phyloP scores from a whole-genome alignment of 1,140 invertebrate genomes.

The Metopolophium dirhodum region DNA sequence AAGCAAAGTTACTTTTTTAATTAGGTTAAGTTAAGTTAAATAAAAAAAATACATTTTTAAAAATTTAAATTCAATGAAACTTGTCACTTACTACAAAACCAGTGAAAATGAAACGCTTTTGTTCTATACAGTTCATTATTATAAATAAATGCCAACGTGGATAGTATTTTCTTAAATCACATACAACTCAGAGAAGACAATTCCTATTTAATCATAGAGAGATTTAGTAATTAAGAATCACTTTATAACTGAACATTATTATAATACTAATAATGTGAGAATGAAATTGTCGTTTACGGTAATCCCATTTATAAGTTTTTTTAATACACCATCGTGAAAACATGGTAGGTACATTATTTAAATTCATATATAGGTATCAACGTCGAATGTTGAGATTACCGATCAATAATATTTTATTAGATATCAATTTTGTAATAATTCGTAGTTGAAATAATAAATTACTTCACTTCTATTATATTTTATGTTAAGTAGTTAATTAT shows the following conservation, averaged over 20 bases:
- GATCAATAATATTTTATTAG: not conserved
- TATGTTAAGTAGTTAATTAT: not conserved
- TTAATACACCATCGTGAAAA: not conserved
- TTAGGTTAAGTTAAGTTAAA: not conserved
- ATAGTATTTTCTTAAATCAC: not conserved
- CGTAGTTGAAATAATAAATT: not conserved
- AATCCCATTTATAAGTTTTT: not conserved
- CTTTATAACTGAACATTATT: not conserved
- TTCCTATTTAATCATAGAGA: not conserved
- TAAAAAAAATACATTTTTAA: not conserved
- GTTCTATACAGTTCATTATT: not conserved
- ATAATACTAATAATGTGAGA: not conserved
- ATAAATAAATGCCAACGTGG: not conserved
- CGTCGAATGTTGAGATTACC: not conserved
- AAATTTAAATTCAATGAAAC: not conserved
- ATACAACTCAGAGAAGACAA: not conserved
- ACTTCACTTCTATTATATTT: not conserved
- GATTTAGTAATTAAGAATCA: not conserved
- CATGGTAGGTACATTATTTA: not conserved
- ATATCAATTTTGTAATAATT: not conserved
- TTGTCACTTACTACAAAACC: not conserved
- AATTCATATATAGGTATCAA: not conserved
- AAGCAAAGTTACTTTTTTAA: not conserved
- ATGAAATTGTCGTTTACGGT: no score
- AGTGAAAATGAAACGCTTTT: not conserved